phyloP scores from a whole-genome alignment of 1,140 invertebrate species.

The Aphis gossypii region DNA sequence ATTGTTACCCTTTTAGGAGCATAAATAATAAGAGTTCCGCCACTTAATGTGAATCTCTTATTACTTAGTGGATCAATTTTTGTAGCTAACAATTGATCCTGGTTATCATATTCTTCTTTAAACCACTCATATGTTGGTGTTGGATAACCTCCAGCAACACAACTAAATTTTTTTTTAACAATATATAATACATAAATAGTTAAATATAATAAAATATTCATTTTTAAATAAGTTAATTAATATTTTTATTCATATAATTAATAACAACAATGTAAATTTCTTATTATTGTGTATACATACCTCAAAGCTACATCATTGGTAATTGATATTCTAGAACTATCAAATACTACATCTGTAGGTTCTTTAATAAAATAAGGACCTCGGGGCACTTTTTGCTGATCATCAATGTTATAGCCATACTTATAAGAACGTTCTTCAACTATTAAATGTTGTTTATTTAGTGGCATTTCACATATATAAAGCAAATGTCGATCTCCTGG shows the following conservation, averaged over 20 bases:
- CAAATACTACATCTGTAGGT: conserved; percentile 82
- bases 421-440: conserved; percentile 79
- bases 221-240: background rate
- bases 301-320: conserved; percentile 79
- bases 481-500: conserved; percentile 77
- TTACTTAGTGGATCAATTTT: conserved; percentile 81
- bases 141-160: conserved; percentile 88
- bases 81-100: conserved; percentile 72
- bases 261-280: background rate
- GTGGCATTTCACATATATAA: conserved; percentile 88
- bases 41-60: conserved; percentile 83
- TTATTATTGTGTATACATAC: conserved; percentile 63
- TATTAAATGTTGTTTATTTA: conserved; percentile 72
- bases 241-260: background rate
- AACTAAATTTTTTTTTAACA: conserved; percentile 65
- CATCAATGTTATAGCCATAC: conserved; percentile 79
- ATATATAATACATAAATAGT: conserved; percentile 39
- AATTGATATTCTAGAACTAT: conserved; percentile 75
- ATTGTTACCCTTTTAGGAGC: conserved; percentile 75
- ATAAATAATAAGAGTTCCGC: conserved; percentile 89
- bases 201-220: background rate
- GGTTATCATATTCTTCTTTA: conserved; percentile 83
- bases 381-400: conserved; percentile 80
- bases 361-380: conserved; percentile 89
- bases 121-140: conserved; percentile 91